phyloP scores from a whole-genome alignment of 2,113 vertebrate genomes.

The Haliaeetus leucogaster region DNA sequence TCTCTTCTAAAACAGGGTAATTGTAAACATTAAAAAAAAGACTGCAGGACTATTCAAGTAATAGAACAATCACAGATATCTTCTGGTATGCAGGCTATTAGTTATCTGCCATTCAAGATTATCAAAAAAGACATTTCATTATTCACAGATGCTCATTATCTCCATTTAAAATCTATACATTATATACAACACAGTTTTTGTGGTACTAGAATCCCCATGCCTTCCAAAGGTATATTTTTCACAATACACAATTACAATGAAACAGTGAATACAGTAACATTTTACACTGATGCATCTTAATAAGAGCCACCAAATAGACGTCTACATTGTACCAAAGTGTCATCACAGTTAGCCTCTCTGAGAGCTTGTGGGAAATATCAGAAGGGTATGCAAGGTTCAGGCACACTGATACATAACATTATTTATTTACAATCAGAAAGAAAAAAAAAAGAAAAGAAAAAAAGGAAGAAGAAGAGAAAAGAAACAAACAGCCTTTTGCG shows the following conservation, averaged over 20 bases:
- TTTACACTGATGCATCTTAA: conserved; percentile 89
- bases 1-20: conserved; percentile 86
- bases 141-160: conserved; percentile 90
- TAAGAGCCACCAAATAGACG: conserved; percentile 87
- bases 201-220: conserved; percentile 88
- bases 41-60: conserved; percentile 97
- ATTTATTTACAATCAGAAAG: conserved; percentile 82
- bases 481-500: conserved; percentile 71
- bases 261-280: conserved; percentile 94
- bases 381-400: conserved; percentile 89
- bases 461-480: conserved; percentile 63
- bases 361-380: conserved; percentile 78
- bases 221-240: conserved; percentile 88
- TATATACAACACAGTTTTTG: conserved; percentile 94
- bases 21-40: conserved; percentile 94
- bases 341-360: conserved; percentile 84
- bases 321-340: conserved; percentile 86
- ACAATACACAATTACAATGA: conserved; percentile 95
- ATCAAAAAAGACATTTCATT: conserved; percentile 84
- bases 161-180: conserved; percentile 90
- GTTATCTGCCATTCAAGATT: conserved; percentile 86
- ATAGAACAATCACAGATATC: conserved; percentile 91
- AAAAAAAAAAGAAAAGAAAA: conserved; percentile 51
- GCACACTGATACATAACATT: conserved; percentile 88
- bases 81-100: conserved; percentile 85